Evolutionary conservation across 2,113 vertebrate genomes (phyloP).

Genomic region (Cheirogaleus medius): DNA sequence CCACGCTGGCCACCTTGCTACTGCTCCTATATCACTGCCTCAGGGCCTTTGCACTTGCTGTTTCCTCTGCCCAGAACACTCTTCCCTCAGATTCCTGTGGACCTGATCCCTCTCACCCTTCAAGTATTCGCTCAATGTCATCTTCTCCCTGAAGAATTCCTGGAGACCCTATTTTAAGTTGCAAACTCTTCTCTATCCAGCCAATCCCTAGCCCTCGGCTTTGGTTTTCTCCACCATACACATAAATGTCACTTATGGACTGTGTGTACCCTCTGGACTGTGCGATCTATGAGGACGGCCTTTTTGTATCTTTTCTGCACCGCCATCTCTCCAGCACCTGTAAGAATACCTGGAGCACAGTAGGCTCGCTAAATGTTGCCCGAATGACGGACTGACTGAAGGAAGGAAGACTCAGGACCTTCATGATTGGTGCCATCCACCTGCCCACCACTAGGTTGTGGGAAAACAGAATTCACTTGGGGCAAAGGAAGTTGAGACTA

Average conservation of each 20-base stretch:
- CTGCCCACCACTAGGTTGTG: rapidly evolving
- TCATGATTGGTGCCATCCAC: rapidly evolving
- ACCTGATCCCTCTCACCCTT: not conserved
- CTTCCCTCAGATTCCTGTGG: not conserved
- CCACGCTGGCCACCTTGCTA: not conserved
- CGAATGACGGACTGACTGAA: not conserved
- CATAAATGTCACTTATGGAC: not conserved
- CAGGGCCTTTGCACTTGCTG: not conserved
- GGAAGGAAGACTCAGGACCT: not conserved
- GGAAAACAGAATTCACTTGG: not conserved
- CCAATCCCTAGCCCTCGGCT: not conserved
- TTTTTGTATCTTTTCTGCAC: not conserved
- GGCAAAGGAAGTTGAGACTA: not conserved
- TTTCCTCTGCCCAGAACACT: not conserved
- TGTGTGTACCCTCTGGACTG: not conserved
- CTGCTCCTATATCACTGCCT: not conserved
- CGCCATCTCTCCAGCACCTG: no score
- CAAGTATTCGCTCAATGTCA: not conserved
- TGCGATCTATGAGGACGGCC: not conserved
- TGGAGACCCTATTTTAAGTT: not conserved
- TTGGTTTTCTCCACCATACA: rapidly evolving
- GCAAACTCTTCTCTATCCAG: not conserved
- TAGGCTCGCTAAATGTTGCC: not conserved
- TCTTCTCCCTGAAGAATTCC: not conserved
- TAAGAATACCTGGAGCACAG: rapidly evolving